These are phyloP conservation scores for Mastigias papua DNA, from an alignment of 30 jellyfish, hydroid and myxozoan genomes.

Conservation along the genomic window DNA sequence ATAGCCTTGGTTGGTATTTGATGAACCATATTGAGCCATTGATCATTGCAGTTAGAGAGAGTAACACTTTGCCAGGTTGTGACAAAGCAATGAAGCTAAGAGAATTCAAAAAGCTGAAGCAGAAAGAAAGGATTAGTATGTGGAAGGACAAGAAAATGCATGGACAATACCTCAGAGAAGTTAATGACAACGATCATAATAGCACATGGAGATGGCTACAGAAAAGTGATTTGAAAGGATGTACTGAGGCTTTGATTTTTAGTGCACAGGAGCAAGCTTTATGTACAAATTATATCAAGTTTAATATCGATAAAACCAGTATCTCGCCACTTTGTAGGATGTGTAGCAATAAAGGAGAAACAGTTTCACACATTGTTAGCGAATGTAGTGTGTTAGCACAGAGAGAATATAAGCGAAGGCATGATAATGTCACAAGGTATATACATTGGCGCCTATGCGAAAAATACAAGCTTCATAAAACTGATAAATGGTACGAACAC, in stretches of 20 bases:
- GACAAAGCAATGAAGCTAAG: background rate
- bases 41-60: slow-evolving; percentile 28
- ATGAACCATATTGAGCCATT: no score
- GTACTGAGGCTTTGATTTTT: no score
- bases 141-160: slow-evolving; percentile 17
- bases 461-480: background rate
- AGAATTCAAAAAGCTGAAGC: background rate
- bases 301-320: background rate
- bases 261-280: no score
- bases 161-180: slow-evolving; percentile 15
- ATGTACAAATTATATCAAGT: background rate
- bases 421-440: slow-evolving; percentile 4
- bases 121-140: background rate
- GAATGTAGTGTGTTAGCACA: slow-evolving; percentile 12
- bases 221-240: slow-evolving; percentile 6
- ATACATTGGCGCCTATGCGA: slow-evolving; percentile 20
- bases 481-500: slow-evolving; percentile 22
- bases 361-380: background rate
- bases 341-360: background rate
- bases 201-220: slow-evolving; percentile 27
- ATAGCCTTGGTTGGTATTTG: no score
- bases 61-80: background rate
- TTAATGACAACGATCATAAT: background rate
- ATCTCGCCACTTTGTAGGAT: background rate
- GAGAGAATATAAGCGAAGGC: slow-evolving; percentile 15